Evolutionary conservation across 2,797 vertebrate genomes (phyloP).

Genomic region (Menidia menidia): DNA sequence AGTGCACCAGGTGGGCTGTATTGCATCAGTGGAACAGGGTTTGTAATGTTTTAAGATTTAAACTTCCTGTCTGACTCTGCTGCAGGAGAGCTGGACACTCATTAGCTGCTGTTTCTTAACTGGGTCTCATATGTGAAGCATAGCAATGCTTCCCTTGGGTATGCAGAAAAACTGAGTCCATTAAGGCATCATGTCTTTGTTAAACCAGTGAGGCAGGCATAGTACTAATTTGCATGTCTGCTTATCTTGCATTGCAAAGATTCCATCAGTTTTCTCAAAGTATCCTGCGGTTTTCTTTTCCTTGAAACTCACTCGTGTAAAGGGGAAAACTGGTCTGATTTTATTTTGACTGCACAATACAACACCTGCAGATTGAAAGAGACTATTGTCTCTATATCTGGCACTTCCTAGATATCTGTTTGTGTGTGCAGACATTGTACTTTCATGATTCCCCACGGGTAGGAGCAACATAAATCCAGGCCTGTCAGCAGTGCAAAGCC

Average conservation of each 20-base stretch:
- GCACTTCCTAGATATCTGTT: conserved; percentile 36
- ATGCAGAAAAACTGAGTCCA: conserved; percentile 43
- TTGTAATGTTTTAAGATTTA: conserved; percentile 52
- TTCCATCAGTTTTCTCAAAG: conserved; percentile 40
- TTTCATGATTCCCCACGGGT: conserved; percentile 49
- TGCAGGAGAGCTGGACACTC: conserved; percentile 50
- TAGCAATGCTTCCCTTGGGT: conserved; percentile 33
- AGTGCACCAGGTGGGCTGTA: conserved; percentile 4
- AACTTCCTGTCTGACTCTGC: conserved; percentile 58
- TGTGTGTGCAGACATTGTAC: conserved; percentile 43
- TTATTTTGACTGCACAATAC: conserved; percentile 50
- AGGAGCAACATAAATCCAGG: conserved; percentile 55
- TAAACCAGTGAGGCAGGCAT: neutral
- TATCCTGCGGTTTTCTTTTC: conserved; percentile 19
- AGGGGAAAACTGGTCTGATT: conserved; percentile 54
- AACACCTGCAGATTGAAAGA: conserved; percentile 60
- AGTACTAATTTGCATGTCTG: neutral
- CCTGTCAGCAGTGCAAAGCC: conserved; percentile 52
- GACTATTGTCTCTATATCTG: conserved; percentile 51
- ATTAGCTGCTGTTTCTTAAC: conserved; percentile 36
- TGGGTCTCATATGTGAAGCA: conserved; percentile 38
- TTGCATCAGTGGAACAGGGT: conserved; percentile 14
- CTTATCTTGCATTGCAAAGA: conserved; percentile 35
- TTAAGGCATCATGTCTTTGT: conserved; percentile 52
- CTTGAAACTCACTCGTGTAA: conserved; percentile 20